Conservation (phyloP, 2,888 invertebrate genomes). For the Cremastinae sp. region DNA sequence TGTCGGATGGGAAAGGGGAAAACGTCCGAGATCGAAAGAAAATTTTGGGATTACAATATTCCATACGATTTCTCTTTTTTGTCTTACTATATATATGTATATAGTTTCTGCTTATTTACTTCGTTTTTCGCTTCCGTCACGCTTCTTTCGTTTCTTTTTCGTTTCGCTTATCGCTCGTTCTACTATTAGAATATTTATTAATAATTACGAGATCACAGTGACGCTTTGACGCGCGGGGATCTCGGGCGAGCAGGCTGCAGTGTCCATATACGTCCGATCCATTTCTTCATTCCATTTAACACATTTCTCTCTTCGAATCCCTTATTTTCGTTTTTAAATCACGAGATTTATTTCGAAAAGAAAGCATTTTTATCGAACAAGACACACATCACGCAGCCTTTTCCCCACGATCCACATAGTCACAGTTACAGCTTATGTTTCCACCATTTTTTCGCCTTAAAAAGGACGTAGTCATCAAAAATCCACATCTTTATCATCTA, state of each 20-base stretch:
- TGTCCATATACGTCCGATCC: constrained; percentile 54
- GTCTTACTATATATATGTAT: too few species aligned
- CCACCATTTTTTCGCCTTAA: constrained; percentile 66
- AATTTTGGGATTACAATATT: constrained; percentile 75
- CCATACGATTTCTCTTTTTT: constrained; percentile 68
- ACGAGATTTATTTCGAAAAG: background rate
- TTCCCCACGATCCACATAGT: constrained; percentile 80
- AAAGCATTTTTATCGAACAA: constrained; percentile 27
- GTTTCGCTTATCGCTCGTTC: constrained; percentile 59
- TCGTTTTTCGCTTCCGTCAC: too few species aligned
- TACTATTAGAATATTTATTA: constrained; percentile 79
- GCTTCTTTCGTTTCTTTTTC: constrained; percentile 23
- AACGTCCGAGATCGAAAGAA: constrained; percentile 26
- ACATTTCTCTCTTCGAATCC: constrained; percentile 46
- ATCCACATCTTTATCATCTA: constrained; percentile 56
- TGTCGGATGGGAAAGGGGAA: constrained; percentile 22
- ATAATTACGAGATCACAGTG: constrained; percentile 81
- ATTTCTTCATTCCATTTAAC: constrained; percentile 48
- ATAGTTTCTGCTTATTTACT: too few species aligned
- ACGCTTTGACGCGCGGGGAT: constrained; percentile 81
- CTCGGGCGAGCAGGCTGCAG: constrained; percentile 78
- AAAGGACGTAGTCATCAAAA: constrained; percentile 56
- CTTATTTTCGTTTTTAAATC: too few species aligned
- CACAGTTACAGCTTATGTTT: constrained; percentile 79
- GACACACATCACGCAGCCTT: constrained; percentile 73